Base-by-base conservation (phyloP, 2,113 vertebrate species). In the Cairina moschata region DNA sequence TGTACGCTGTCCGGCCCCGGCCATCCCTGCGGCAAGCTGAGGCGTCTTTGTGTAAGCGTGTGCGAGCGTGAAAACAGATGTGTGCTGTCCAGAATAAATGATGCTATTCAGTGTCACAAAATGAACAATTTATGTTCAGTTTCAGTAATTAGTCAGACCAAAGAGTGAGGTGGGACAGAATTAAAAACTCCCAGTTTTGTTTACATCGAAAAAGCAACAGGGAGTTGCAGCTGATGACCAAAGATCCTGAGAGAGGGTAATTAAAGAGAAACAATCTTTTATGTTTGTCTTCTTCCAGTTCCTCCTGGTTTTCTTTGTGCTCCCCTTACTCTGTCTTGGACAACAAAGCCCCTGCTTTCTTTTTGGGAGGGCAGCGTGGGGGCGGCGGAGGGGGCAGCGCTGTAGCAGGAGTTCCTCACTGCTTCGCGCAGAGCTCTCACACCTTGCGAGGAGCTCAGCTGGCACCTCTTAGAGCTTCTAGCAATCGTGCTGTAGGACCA, bases 211-310 rank as follows among this genome's bases (percentile, higher is more conserved):
- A 75, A 85, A 92, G 72, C 79, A 94, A 79, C 23, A 42, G 95
- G 88, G 96, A 96, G 88, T 97, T 96, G 52, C 83, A 93, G 73
- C 69, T 92, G 95, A 97, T 94, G 93, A 91, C 75, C 42, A 80
- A 84, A 91, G 95, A 95, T 90, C 88, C 62, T 2, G 29, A 90
- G 92, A 83, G 73, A 89, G 76, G 62, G 79, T 96, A 97, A 97
- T 97, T 95, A 96, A 97, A 97, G 84, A 93, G 96, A 97, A 97
- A 97, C 96, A 97, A 77, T 92, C 78, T 96, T 90, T 86, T 84
- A 77, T 95, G 90, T 95, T 95, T 89, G 58, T 65, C 88, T 93
- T 92, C 40, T 73, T 95, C 59, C n/a, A 81, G 71, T 85, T 95
- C 91, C 67, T 95, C 16, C 28, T 86, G 6, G 6, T 85, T 93